Percentiles rank a stretch among this genome's conserved stretches.
These are phyloP conservation scores for Neocrepidodera transversa DNA, from an alignment of 2,888 invertebrate genomes.

Conservation along the genomic window DNA sequence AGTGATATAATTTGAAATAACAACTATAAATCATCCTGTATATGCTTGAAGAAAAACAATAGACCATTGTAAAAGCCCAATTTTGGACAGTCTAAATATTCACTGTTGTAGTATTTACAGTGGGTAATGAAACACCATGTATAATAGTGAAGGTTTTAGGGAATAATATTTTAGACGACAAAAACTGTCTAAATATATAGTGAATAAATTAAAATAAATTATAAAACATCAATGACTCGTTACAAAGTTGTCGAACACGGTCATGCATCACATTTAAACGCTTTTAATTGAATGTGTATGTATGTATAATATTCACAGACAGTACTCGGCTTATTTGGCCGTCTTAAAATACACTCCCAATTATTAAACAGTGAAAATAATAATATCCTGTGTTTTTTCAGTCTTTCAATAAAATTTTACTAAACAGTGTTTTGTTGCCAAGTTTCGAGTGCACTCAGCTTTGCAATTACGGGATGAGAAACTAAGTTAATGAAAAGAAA, in stretches of 20 bases:
- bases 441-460: conserved; percentile 34
- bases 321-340: conserved; percentile 46
- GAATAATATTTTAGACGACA: too few relatives aligned
- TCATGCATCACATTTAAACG: conserved; percentile 46
- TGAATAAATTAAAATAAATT: too few relatives aligned
- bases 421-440: conserved; percentile 36
- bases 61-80: too few relatives aligned
- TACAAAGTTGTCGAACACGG: conserved; percentile 35
- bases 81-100: too few relatives aligned
- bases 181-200: too few relatives aligned
- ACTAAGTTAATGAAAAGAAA: conserved; percentile 22
- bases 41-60: too few relatives aligned
- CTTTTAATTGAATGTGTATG: conserved; percentile 53
- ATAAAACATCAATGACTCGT: not conserved
- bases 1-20: too few relatives aligned
- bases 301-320: conserved; percentile 49
- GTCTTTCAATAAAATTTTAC: conserved; percentile 15
- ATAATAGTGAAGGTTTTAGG: too few relatives aligned
- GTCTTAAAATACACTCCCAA: conserved; percentile 42
- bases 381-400: conserved; percentile 8
- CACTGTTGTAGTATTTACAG: too few relatives aligned
- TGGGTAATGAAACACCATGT: too few relatives aligned
- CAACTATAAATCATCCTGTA: too few relatives aligned
- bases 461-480: conserved; percentile 23
- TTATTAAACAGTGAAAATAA: conserved; percentile 39